Evolutionary conservation across 2,797 vertebrate species (phyloP).

Genomic region (Platalea minor): DNA sequence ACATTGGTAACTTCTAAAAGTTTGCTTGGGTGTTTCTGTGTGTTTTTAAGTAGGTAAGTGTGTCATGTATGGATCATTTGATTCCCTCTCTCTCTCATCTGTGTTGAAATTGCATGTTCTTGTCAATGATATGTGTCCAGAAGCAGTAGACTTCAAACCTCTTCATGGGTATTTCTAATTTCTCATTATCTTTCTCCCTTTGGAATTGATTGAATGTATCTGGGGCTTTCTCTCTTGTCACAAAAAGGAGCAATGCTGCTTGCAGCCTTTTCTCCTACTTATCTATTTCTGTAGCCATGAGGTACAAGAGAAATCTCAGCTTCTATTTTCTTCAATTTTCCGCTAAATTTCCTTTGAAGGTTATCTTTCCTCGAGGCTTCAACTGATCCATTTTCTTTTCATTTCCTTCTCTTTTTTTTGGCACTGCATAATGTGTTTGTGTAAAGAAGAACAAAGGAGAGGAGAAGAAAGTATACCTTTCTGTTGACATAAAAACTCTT

Average conservation of each 20-base stretch:
- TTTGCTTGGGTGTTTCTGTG: background rate
- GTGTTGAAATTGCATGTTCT: background rate
- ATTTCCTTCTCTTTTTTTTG: background rate
- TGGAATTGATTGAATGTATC: slow-evolving; percentile 37
- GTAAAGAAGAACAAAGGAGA: slow-evolving; percentile 27
- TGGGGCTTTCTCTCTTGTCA: slow-evolving; percentile 6
- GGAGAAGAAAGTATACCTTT: slow-evolving; percentile 7
- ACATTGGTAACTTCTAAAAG: background rate
- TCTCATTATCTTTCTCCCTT: slow-evolving; percentile 47
- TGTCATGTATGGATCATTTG: background rate
- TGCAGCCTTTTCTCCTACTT: slow-evolving; percentile 54
- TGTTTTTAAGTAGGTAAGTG: background rate
- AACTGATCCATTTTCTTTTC: slow-evolving; percentile 62
- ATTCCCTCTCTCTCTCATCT: background rate
- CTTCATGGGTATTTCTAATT: slow-evolving; percentile 51
- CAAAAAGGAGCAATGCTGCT: slow-evolving; percentile 53
- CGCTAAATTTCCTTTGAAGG: slow-evolving; percentile 69
- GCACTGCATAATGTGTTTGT: background rate
- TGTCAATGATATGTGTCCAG: slow-evolving; percentile 24
- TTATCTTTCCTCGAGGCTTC: slow-evolving; percentile 62
- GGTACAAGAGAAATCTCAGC: slow-evolving; percentile 54
- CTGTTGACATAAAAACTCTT: slow-evolving; percentile 12
- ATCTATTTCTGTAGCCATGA: slow-evolving; percentile 60
- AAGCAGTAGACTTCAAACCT: slow-evolving; percentile 39
- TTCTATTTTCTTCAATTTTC: slow-evolving; percentile 71